A percentile compares a stretch with the other conserved stretches of the same genome.
phyloP scores from a whole-genome alignment of 2,797 vertebrate genomes.

The Muscicapa comitata region DNA sequence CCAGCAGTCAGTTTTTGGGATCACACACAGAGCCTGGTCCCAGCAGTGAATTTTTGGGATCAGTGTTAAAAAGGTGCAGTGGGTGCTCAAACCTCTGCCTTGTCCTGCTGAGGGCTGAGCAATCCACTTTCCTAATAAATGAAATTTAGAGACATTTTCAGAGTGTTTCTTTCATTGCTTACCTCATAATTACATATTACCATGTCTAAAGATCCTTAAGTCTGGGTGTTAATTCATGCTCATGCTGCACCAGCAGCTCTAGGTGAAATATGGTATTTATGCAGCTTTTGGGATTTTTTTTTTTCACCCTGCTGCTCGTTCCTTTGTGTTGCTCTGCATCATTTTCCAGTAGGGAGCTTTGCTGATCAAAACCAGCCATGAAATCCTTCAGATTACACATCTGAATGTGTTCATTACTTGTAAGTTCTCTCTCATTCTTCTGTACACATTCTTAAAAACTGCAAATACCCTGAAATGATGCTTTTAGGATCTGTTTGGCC shows the following conservation, averaged over 20 bases:
- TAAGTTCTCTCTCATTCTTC: background rate
- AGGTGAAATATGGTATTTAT: background rate
- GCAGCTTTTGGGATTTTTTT: background rate
- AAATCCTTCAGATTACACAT: background rate
- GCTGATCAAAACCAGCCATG: background rate
- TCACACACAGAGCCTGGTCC: background rate
- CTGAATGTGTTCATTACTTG: background rate
- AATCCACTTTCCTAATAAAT: background rate
- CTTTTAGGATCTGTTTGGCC: background rate
- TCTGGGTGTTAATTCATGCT: background rate
- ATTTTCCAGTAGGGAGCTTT: constrained; percentile 17
- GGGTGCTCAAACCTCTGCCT: background rate
- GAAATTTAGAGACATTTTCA: background rate
- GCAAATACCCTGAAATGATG: background rate
- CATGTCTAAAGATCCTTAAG: background rate
- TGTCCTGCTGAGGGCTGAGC: background rate
- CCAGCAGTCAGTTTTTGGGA: background rate
- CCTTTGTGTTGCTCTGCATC: background rate
- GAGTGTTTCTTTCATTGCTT: background rate
- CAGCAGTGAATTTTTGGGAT: background rate
- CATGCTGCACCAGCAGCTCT: background rate
- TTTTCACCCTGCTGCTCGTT: constrained; percentile 8
- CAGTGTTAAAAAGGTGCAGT: background rate
- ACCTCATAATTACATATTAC: background rate
- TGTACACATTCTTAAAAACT: background rate